phyloP scores from a whole-genome alignment of 2,888 invertebrate species.

The Erebia ligea region DNA sequence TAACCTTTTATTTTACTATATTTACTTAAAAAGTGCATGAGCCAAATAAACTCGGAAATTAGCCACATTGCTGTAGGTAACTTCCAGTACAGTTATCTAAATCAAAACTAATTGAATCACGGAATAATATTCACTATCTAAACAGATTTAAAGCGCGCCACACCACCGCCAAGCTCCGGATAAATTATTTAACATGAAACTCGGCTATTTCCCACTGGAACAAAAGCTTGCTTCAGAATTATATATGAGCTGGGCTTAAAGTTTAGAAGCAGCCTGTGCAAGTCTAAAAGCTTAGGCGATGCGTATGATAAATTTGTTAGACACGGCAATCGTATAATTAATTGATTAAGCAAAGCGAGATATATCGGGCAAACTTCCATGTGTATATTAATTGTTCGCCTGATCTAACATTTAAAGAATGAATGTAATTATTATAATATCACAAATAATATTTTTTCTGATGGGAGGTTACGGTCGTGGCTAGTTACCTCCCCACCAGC shows the following conservation, averaged over 20 bases:
- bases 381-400: too few relatives aligned
- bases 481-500: too few relatives aligned
- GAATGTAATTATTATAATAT: too few relatives aligned
- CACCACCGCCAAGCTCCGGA: slow-evolving; percentile 49
- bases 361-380: too few relatives aligned
- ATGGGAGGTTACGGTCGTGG: too few relatives aligned
- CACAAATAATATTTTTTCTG: too few relatives aligned
- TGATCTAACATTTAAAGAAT: too few relatives aligned
- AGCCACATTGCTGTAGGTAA: slow-evolving; percentile 5
- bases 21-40: slow-evolving; percentile 4
- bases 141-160: slow-evolving; percentile 44
- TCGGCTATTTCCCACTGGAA: slow-evolving; percentile 79
- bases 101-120: slow-evolving; percentile 39
- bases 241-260: slow-evolving; percentile 82
- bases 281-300: slow-evolving; percentile 80
- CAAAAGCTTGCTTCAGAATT: slow-evolving; percentile 81
- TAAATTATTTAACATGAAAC: slow-evolving; percentile 76
- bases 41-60: not conserved
- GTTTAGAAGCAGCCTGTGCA: slow-evolving; percentile 80
- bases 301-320: slow-evolving; percentile 48
- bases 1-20: too few relatives aligned
- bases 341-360: too few relatives aligned
- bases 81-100: slow-evolving; percentile 41
- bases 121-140: slow-evolving; percentile 38
- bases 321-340: slow-evolving; percentile 43